A percentile compares a stretch with the other conserved stretches of the same genome.
Conservation (phyloP, 2,888 invertebrate genomes). For the Drosophila ochracea region DNA sequence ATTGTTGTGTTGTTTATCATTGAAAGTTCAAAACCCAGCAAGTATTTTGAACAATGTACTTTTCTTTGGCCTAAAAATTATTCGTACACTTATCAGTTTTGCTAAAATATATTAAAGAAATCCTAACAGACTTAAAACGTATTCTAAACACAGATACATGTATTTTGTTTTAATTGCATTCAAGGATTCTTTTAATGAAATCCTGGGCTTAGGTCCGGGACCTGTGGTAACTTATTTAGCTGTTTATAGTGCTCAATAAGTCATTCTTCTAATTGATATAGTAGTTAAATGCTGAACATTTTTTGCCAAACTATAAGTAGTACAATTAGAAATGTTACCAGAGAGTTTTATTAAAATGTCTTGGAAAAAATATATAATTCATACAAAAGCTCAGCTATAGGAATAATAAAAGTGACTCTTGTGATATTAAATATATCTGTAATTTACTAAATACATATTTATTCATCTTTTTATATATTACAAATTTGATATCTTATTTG, state of each 20-base stretch:
- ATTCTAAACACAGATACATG: background rate
- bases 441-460: background rate
- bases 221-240: too few species aligned
- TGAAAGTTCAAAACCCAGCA: too few species aligned
- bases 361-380: background rate
- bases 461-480: background rate
- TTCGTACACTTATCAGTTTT: background rate
- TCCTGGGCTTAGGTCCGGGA: background rate
- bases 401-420: background rate
- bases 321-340: background rate
- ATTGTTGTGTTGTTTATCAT: too few species aligned
- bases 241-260: background rate
- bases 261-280: background rate
- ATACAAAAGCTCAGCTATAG: background rate
- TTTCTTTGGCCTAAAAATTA: too few species aligned
- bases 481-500: background rate
- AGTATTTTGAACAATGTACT: too few species aligned
- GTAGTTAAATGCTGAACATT: background rate
- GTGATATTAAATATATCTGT: background rate
- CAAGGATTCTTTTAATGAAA: background rate
- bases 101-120: background rate
- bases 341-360: background rate
- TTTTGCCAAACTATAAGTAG: background rate
- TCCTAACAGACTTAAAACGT: background rate
- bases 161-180: background rate